phyloP scores from a whole-genome alignment of 2,113 vertebrate species.

The Coptodon bakossiorum region DNA sequence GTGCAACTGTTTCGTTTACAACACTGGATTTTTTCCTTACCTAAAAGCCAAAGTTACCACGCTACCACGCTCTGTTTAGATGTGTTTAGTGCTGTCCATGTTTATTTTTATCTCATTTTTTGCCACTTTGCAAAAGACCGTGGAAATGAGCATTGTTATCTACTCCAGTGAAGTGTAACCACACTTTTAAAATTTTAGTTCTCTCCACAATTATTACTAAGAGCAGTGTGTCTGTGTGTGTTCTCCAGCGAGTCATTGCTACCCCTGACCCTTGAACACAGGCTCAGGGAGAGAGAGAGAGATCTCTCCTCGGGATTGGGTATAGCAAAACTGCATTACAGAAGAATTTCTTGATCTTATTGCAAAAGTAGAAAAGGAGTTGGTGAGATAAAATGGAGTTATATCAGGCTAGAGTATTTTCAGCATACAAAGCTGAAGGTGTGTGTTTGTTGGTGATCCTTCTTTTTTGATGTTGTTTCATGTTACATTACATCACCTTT shows the following conservation, averaged over 20 bases:
- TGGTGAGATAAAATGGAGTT: not conserved
- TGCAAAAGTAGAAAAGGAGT: not conserved
- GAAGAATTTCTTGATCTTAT: not conserved
- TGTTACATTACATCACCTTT: not conserved
- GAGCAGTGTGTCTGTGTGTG: not conserved
- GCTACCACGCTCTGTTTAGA: not conserved
- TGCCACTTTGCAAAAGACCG: not conserved
- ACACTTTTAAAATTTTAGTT: not conserved
- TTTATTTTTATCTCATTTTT: not conserved
- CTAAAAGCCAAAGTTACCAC: not conserved
- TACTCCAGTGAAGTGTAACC: not conserved
- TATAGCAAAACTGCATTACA: not conserved
- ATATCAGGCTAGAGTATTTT: not conserved
- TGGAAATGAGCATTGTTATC: not conserved
- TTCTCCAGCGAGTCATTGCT: not conserved
- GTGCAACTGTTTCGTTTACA: not conserved
- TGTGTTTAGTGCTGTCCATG: not conserved
- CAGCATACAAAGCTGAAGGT: not conserved
- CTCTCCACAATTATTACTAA: not conserved
- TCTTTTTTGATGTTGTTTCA: not conserved
- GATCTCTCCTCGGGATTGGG: not conserved
- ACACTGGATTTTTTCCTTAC: not conserved
- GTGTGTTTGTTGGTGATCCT: not conserved
- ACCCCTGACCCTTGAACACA: not conserved
- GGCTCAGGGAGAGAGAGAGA: not conserved